These are phyloP conservation scores for Drosophila affinis DNA, from an alignment of 2,888 invertebrate genomes.

Conservation along the genomic window DNA sequence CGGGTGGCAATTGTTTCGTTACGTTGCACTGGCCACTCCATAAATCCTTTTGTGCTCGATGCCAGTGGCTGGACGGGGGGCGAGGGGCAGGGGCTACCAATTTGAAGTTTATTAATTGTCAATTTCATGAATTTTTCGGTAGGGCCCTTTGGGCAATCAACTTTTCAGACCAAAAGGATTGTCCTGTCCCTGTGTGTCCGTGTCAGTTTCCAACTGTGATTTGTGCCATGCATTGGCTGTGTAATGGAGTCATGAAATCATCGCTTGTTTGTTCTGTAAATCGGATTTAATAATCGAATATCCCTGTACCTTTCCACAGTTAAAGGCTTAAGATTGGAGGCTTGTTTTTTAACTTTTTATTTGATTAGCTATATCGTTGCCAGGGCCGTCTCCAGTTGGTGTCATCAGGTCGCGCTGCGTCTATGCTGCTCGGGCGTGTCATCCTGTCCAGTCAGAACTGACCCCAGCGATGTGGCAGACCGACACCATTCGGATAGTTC, in stretches of 20 bases:
- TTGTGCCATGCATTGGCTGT: not conserved
- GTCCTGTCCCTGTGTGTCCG: not conserved
- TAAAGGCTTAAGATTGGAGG: not conserved
- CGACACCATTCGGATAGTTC: constrained; percentile 70
- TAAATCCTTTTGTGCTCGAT: constrained; percentile 33
- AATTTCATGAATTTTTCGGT: constrained; percentile 55
- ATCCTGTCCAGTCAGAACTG: constrained; percentile 48
- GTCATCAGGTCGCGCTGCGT: not conserved
- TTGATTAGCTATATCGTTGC: not conserved
- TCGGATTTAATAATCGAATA: no score
- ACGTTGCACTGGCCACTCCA: constrained; percentile 7
- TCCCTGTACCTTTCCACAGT: no score
- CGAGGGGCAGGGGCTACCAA: constrained; percentile 30
- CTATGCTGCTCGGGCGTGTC: not conserved
- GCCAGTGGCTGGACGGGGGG: not conserved
- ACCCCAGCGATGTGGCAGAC: constrained; percentile 63
- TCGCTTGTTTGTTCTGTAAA: constrained; percentile 16
- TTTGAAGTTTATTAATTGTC: constrained; percentile 75
- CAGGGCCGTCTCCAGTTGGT: no score
- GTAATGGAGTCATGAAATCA: not conserved
- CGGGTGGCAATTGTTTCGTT: constrained; percentile 4
- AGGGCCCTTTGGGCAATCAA: constrained; percentile 23
- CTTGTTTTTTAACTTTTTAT: constrained; percentile 7
- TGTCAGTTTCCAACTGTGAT: constrained; percentile 17
- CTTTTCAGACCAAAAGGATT: constrained; percentile 15